Base-by-base conservation (phyloP, 1,140 invertebrate genomes). In the Rhagoletis pomonella region DNA sequence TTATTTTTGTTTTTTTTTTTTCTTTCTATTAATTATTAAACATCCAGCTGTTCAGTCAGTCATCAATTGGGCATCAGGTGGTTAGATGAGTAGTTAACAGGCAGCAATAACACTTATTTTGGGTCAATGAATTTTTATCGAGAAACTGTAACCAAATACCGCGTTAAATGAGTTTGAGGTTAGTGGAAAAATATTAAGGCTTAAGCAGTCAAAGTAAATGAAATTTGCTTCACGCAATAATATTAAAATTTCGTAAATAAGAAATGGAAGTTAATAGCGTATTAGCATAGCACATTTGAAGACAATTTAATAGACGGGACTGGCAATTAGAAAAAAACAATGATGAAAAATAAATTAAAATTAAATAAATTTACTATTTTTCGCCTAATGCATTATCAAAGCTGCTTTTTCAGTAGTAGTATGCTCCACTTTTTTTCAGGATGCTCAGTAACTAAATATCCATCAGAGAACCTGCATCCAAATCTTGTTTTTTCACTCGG, bases 81-180 rank as follows among this genome's bases (percentile, higher is more conserved):
- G 39, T 69, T 42, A 17, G 12, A 39, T 47, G 42, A 47, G 42
- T 62, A n/a, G 29, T 9, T 29, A 73, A 47, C 67, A 73, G 67
- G 67, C 44, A 73, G 67, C 67, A 73, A 6, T 29, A 67, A 29
- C 64, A 12, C 17, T 44, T n/a, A 73, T 73, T 73, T n/a, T 73
- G 67, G 67, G 67, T 73, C 67, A 73, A 73, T 73, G 67, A 73
- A 73, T 73, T 73, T 73, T 73, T 73, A 73, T 44, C 67, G 67
- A 44, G 67, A 73, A 73, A 73, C 67, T 73, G 42, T 73, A 73
- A 73, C 67, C 67, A 73, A 73, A 73, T 73, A 73, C 67, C 42
- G 67, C 67, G 39, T 1, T 73, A 14, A 73, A 73, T 73, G 67
- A 47, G 67, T 17, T 73, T 73, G 39, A 44, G 42, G 12, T 73